Conservation (phyloP, 2,797 vertebrate species). For the Atherinosoma microstoma region DNA sequence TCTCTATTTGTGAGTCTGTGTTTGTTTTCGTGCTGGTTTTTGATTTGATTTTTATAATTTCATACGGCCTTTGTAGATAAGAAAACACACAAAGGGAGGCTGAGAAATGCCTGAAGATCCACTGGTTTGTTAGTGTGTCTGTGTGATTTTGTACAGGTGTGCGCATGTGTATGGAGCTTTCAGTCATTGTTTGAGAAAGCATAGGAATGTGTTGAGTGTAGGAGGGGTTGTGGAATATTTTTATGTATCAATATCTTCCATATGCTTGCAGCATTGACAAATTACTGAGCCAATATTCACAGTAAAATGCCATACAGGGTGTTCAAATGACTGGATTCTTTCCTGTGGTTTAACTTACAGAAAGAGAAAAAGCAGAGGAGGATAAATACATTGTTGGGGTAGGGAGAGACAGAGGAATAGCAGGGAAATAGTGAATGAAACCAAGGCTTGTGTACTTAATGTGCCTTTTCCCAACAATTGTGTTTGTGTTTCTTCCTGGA, state of each 20-base stretch:
- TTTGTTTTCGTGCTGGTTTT: slow-evolving; percentile 14
- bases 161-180: slow-evolving; percentile 28
- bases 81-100: slow-evolving; percentile 28
- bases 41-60: slow-evolving; percentile 54
- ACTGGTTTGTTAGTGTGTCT: slow-evolving; percentile 22
- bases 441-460: slow-evolving; percentile 37
- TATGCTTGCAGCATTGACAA: slow-evolving; percentile 49
- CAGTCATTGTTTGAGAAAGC: slow-evolving; percentile 47
- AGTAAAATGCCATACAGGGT: slow-evolving; percentile 39
- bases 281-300: slow-evolving; percentile 48
- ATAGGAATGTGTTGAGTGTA: slow-evolving; percentile 30
- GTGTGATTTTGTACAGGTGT: slow-evolving; percentile 5
- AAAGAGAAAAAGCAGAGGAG: slow-evolving; percentile 33
- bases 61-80: slow-evolving; percentile 35
- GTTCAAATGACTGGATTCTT: slow-evolving; percentile 51
- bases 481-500: slow-evolving; percentile 40
- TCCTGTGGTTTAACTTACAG: slow-evolving; percentile 44
- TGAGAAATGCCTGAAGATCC: slow-evolving; percentile 39
- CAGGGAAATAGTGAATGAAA: slow-evolving; percentile 49
- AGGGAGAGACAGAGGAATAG: slow-evolving; percentile 27
- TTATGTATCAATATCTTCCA: slow-evolving; percentile 68
- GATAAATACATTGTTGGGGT: slow-evolving; percentile 48
- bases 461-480: slow-evolving; percentile 31
- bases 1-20: slow-evolving; percentile 6
- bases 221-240: slow-evolving; percentile 52